A percentile compares a stretch with the other conserved stretches of the same genome.
Evolutionary conservation across 2,888 invertebrate genomes (phyloP).

Genomic region (Cyclophora albipunctata): DNA sequence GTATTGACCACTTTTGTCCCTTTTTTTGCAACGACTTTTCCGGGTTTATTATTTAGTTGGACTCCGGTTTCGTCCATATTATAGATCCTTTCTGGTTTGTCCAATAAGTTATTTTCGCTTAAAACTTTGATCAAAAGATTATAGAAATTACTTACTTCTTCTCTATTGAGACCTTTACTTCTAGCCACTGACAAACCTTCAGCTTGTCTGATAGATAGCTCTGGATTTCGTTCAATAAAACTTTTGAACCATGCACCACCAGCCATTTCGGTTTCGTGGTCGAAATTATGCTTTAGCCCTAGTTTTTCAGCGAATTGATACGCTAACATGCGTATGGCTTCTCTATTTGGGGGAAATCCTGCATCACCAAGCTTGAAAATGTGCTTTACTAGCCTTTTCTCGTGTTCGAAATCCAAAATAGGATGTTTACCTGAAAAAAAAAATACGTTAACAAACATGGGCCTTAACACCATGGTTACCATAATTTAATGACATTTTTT

Average conservation of each 20-base stretch:
- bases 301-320: constrained; percentile 26
- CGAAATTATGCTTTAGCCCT: constrained; percentile 22
- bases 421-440: constrained; percentile 17
- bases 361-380: constrained; percentile 17
- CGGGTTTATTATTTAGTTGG: constrained; percentile 16
- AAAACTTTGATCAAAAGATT: constrained; percentile 8
- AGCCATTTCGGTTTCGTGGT: constrained; percentile 20
- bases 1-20: constrained; percentile 23
- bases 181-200: too few relatives aligned
- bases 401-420: constrained; percentile 19
- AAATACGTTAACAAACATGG: too few relatives aligned
- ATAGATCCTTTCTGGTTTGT: constrained; percentile 10
- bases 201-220: neutral
- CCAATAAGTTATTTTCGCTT: constrained; percentile 7
- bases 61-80: constrained; percentile 21
- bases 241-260: constrained; percentile 22
- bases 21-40: constrained; percentile 15
- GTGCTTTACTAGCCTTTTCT: constrained; percentile 20
- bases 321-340: constrained; percentile 20
- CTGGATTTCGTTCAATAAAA: constrained; percentile 14
- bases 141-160: constrained; percentile 10
- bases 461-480: too few relatives aligned
- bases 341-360: constrained; percentile 21
- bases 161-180: constrained; percentile 5
- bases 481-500: neutral